Base-by-base conservation (phyloP, 1,140 invertebrate species). In the Drosophila varians region DNA sequence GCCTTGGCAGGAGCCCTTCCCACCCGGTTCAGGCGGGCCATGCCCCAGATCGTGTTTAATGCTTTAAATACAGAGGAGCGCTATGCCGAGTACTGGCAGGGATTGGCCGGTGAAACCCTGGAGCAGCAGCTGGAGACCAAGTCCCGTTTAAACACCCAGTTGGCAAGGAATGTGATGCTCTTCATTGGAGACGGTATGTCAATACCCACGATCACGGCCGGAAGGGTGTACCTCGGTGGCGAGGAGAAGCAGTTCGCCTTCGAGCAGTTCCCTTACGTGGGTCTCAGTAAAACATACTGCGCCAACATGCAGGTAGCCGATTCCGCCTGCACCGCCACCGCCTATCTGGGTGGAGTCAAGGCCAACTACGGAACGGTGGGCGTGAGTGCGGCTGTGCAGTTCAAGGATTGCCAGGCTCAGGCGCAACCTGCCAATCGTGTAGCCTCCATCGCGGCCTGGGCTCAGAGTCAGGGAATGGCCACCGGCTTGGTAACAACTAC, bases 301-400 rank as follows among this genome's bases (percentile, higher is more conserved):
- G 92, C 94, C 11, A 94, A 96, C 80, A 92, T 92, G 57, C 95
- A 96, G 92, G 93, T 94, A 0, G 92, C 96, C 0, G 96, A 97
- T 57, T 93, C 92, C 0, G 92, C 92, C 1, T 92, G 92, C 64
- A 92, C 92, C 0, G 95, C 94, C 0, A 96, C 95, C 8, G 95
- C 96, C 0, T 96, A 96, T 69, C 90, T 98, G 18, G 93, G 94
- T 16, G 97, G 97, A 1, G 94, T 96, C 0, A 98, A 98, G 90
- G 93, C 93, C 1, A 96, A 97, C 86, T 92, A 93, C n/a, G 95
- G 93, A 31, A 95, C 94, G 0, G 83, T 97, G 1, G 96, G 96
- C 0, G 92, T 97, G 6, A 94, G 93, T 53, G 94, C 93, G 0
- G 91, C 92, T 3, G 94, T 95, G 1, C 92, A 92, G 9, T 89